Base-by-base conservation (phyloP, 2,113 vertebrate genomes). In the Pithys albifrons region DNA sequence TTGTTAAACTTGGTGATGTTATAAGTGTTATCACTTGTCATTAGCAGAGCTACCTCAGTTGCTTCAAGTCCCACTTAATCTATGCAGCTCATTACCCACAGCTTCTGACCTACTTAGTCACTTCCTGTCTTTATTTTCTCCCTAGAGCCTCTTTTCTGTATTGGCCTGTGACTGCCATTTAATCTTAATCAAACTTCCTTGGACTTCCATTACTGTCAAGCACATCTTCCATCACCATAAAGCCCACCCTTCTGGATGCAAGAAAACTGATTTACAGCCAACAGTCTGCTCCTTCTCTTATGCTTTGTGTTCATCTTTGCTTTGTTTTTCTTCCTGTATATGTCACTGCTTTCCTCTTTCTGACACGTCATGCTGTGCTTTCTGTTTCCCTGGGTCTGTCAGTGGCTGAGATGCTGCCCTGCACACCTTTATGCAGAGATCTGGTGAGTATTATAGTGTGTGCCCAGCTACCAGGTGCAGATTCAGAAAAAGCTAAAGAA, bases 171-270 rank as follows among this genome's bases (percentile, higher is more conserved):
- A 57, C 74, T 91, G 93, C 77, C 61, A 43, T 86, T 95, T 96
- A 96, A 96, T 95, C 92, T 77, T 92, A 96, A 62, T 87, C 76
- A 95, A 91, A 92, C 91, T 96, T 97, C 89, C 94, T 76, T 88
- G 78, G 64, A 41, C 78, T 95, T 92, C 84, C 76, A 43, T 37
- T 81, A 72, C 52, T 83, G 85, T 87, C 27, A 84, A 62, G 54
- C 39, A 81, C 66, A 74, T 28, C 77, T 88, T 64, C 77, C 92
- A 85, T 96, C 81, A 46, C 69, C 1, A 0, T 76, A 49, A 82
- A 46, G 69, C 29, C 79, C 43, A 10, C 43, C 52, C 69, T 84
- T 80, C 61, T 85, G 76, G 77, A 41, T 69, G 61, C 72, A 89
- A 57, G 76, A 45, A 87, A 46, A 84, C 19, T 94, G 73, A 71